Evolutionary conservation across 2,797 vertebrate species (phyloP).

Genomic region (Dendrocincla fuliginosa): DNA sequence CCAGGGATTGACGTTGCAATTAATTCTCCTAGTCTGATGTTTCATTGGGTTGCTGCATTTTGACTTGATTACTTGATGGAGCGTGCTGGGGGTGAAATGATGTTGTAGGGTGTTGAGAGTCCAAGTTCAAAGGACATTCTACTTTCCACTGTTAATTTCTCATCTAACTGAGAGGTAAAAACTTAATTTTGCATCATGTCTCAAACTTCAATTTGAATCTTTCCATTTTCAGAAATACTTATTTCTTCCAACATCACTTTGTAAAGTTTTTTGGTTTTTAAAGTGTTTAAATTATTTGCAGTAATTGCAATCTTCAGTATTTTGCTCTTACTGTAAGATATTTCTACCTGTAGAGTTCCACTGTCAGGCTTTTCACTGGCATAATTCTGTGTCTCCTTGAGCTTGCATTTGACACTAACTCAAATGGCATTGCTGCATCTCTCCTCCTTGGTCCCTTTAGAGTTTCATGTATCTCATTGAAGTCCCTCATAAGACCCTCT

Average conservation of each 20-base stretch:
- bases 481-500: neutral
- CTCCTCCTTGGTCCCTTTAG: neutral
- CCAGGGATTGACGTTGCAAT: neutral
- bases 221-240: neutral
- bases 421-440: neutral
- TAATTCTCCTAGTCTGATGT: conserved; percentile 3
- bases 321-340: neutral
- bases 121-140: neutral
- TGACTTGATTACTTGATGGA: conserved; percentile 3
- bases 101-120: neutral
- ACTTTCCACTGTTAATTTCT: neutral
- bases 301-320: neutral
- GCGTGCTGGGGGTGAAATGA: neutral
- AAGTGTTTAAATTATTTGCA: neutral
- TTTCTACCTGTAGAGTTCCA: neutral
- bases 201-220: neutral
- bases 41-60: neutral
- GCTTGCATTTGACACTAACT: neutral
- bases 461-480: neutral
- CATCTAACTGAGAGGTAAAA: neutral
- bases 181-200: neutral
- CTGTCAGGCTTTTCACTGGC: neutral
- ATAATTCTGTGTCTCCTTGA: neutral
- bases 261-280: neutral
- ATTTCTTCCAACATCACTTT: neutral